Base-by-base conservation (phyloP, 2,113 vertebrate genomes). In the Cepphus grylle region DNA sequence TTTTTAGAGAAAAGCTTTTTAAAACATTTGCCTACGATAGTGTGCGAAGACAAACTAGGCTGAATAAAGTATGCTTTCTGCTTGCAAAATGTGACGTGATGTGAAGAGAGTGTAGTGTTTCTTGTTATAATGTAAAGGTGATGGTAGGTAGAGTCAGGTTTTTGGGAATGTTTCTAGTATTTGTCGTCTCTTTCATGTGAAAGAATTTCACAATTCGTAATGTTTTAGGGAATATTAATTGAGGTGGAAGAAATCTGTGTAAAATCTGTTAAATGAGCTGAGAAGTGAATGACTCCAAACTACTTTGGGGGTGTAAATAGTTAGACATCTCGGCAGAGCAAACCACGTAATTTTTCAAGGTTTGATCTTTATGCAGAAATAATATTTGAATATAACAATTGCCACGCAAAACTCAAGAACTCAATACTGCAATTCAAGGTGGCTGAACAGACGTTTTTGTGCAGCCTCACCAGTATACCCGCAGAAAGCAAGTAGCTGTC, bases 191-290 rank as follows among this genome's bases (percentile, higher is more conserved):
- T 36, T 50, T 91, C 91, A 23, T 13, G 18, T 86, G 50, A 82
- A 90, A 90, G 29, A 95, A 76, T 94, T 89, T 89, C 53, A 85
- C 36, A 76, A 49, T 53, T 96, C 90, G 32, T 92, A 79, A 34
- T 70, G 25, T 94, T 92, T 77, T 67, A 94, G 70, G 47, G 43
- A 65, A 50, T 76, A 50, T 23, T 97, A 88, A 94, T 82, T 94
- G 90, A 96, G 34, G 74, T 85, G 63, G 47, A 72, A 87, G 45
- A 91, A 76, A 70, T 89, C 53, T 67, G 8, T 83, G 70, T 50
- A 78, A 86, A 97, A 72, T 94, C 61, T 92, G 56, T 77, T 85
- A 82, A 82, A 86, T 92, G 90, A 92, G 13, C 56, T 89, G 90
- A 87, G 32, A 85, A 92, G 26, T 71, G 58, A 94, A 86, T 43